Evolutionary conservation across 2,113 vertebrate species (phyloP), one percentile per base, ranked within the genome.

Genomic region (Oncorhynchus keta): DNA sequence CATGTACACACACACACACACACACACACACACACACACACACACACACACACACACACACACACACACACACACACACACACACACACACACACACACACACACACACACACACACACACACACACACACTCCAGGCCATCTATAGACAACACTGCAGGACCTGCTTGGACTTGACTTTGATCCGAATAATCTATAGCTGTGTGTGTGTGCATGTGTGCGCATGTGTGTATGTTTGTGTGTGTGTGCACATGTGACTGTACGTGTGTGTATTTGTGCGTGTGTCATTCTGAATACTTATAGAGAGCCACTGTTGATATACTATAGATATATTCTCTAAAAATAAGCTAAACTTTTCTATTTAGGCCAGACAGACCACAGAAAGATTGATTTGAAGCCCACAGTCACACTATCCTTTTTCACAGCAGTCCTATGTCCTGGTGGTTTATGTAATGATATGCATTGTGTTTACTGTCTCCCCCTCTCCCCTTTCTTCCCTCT

Each of bases 131-230:
- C 66, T 81, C 71, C 76, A 61, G 77, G 72, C 67, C 39, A 45
- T 45, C 39, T 45, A 9, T 2, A 45, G 39, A 45, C 79, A 57
- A 69, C 83, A 82, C 83, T 85, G 75, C 83, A 87, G 72, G 77
- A 73, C 81, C 86, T 87, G 82, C n/a, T n/a, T n/a, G n/a, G n/a
- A n/a, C n/a, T n/a, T n/a, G n/a, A 80, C 78, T 73, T 81, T 65
- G 83, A 89, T 84, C 83, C 73, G 35, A 59, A 55, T 75, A 20
- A 22, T 5, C n/a, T 32, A 45, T 45, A 45, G 39, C 39, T 22
- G 59, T 62, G 59, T 62, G n/a, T 6, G 2, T 61, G 5, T 61
- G 57, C n/a, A n/a, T n/a, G n/a, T n/a, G n/a, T n/a, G n/a, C n/a
- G n/a, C n/a, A n/a, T n/a, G n/a, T n/a, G n/a, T n/a, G n/a, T n/a